Percentiles rank a stretch among this genome's conserved stretches.
These are phyloP conservation scores for Caenorhabditis drosophilae DNA, from an alignment of 2,888 invertebrate genomes.

Conservation along the genomic window DNA sequence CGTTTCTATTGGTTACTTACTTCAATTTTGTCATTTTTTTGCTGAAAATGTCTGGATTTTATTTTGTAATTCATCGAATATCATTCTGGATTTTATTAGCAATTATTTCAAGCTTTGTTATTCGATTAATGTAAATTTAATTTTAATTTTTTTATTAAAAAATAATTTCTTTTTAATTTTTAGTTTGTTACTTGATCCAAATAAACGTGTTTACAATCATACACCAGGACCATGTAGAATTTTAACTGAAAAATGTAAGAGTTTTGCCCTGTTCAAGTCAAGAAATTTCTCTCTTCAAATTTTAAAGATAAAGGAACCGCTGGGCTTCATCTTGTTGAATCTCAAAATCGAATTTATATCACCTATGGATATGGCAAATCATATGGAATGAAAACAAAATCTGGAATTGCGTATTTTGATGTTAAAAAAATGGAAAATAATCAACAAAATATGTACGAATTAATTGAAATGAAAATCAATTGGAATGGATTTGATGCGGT, in stretches of 20 bases:
- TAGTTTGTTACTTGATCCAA: conserved; percentile 59
- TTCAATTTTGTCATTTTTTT: conserved; percentile 3
- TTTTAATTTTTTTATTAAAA: conserved; percentile 1
- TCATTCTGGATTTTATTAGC: conserved; percentile 45
- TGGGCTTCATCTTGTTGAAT: conserved; percentile 39
- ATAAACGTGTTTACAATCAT: conserved; percentile 64
- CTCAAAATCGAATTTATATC: conserved; percentile 27
- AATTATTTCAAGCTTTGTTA: conserved; percentile 37
- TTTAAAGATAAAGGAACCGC: conserved; percentile 51
- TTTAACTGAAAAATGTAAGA: conserved; percentile 43
- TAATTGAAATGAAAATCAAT: conserved; percentile 29
- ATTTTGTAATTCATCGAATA: conserved; percentile 35
- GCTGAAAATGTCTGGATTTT: conserved; percentile 8
- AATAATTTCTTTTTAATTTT: conserved; percentile 26
- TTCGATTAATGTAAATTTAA: conserved; percentile 47
- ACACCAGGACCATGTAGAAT: conserved; percentile 61
- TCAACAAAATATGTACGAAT: conserved; percentile 25
- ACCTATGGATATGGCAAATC: conserved; percentile 24
- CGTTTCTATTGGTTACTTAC: conserved; percentile 1
- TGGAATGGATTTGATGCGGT: conserved; percentile 34
- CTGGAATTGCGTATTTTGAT: conserved; percentile 5
- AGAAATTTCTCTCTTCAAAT: too few relatives aligned
- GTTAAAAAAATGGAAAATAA: neutral
- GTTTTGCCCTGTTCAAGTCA: too few relatives aligned
- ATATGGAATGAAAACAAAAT: neutral